phyloP scores from a whole-genome alignment of 2,888 invertebrate genomes.

The Embidobia sp. region DNA sequence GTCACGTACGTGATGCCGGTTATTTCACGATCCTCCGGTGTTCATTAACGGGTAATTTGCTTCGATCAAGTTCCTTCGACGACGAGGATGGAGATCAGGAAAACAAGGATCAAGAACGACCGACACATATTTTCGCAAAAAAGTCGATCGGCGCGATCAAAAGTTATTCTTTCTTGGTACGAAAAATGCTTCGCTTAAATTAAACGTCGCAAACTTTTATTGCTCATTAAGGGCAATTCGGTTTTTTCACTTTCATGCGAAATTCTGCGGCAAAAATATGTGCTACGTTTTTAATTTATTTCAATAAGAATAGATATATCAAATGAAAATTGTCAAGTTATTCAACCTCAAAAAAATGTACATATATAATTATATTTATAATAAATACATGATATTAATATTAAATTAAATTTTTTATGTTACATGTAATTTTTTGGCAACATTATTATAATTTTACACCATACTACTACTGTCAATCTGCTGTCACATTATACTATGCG shows the following conservation, averaged over 20 bases:
- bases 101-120: constrained; percentile 32
- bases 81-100: constrained; percentile 40
- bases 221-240: constrained; percentile 20
- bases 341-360: too few relatives aligned
- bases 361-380: too few relatives aligned
- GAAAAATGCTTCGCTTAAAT: constrained; percentile 38
- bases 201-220: constrained; percentile 37
- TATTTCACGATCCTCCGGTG: constrained; percentile 34
- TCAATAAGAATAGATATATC: too few relatives aligned
- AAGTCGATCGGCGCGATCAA: constrained; percentile 50
- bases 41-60: constrained; percentile 55
- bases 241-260: constrained; percentile 4
- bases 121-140: constrained; percentile 45
- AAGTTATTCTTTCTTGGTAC: constrained; percentile 37
- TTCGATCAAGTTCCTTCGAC: constrained; percentile 35
- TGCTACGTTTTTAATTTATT: too few relatives aligned
- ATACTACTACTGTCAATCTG: too few relatives aligned
- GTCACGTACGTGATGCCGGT: constrained; percentile 43
- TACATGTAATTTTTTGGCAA: too few relatives aligned
- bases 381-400: too few relatives aligned
- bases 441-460: too few relatives aligned
- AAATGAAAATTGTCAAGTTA: too few relatives aligned
- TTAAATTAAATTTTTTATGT: too few relatives aligned
- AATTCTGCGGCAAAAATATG: not conserved
- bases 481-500: too few relatives aligned